These are phyloP conservation scores for Rhodeus uyekii DNA, from an alignment of 2,797 vertebrate genomes.

Conservation along the genomic window DNA sequence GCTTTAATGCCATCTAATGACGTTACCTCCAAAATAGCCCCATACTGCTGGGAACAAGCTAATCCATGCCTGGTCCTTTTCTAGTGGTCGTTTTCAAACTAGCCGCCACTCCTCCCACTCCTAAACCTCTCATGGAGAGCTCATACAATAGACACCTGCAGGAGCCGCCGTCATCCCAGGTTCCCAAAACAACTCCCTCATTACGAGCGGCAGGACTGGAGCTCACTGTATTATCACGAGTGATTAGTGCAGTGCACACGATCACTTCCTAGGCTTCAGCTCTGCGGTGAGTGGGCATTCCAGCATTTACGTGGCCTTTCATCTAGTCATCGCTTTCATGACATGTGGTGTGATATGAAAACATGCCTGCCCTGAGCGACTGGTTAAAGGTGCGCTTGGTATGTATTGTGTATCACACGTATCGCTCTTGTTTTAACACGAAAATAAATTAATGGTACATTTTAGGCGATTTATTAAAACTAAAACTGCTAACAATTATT, in stretches of 20 bases:
- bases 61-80: constrained; percentile 77
- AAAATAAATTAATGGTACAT: background rate
- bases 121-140: constrained; percentile 64
- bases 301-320: constrained; percentile 45
- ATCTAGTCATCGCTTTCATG: constrained; percentile 41
- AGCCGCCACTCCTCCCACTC: constrained; percentile 61
- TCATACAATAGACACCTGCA: constrained; percentile 70
- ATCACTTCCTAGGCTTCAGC: constrained; percentile 73
- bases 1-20: constrained; percentile 78
- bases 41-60: constrained; percentile 82
- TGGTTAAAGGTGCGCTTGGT: background rate
- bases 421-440: background rate
- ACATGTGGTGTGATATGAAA: constrained; percentile 46
- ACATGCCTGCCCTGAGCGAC: constrained; percentile 20
- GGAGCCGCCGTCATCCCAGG: constrained; percentile 64
- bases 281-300: constrained; percentile 50
- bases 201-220: constrained; percentile 64
- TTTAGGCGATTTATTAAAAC: too few species aligned
- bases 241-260: constrained; percentile 72
- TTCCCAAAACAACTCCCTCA: constrained; percentile 70
- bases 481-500: background rate
- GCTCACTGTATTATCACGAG: constrained; percentile 67
- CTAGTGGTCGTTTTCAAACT: constrained; percentile 65
- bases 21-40: constrained; percentile 76
- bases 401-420: background rate